A percentile compares a stretch with the other conserved stretches of the same genome.
Conservation (phyloP, 2,797 vertebrate genomes). For the Gadopsis bispinosus region DNA sequence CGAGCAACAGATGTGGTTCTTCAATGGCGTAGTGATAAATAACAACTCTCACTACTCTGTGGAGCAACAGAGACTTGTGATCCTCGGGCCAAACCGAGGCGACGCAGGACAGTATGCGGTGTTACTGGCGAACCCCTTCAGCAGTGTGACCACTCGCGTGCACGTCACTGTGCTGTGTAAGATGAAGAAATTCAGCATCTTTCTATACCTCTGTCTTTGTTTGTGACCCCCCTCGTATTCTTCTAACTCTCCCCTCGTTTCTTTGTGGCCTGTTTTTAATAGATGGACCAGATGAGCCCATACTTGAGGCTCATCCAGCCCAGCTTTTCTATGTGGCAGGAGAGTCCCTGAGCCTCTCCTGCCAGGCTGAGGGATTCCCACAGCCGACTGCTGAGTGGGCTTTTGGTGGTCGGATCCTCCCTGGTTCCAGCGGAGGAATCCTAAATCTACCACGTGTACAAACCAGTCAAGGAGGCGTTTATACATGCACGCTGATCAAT, state of each 20-base stretch:
- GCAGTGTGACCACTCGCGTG: constrained; percentile 31
- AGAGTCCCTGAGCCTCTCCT: constrained; percentile 78
- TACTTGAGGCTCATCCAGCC: constrained; percentile 64
- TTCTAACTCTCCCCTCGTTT: neutral
- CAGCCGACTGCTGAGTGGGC: constrained; percentile 80
- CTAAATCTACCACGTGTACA: constrained; percentile 77
- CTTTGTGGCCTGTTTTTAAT: constrained; percentile 18
- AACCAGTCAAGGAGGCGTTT: constrained; percentile 83
- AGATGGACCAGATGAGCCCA: constrained; percentile 88
- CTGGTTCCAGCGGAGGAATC: constrained; percentile 43
- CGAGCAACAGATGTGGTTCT: constrained; percentile 81
- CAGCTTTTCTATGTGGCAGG: constrained; percentile 71
- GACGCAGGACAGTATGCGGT: constrained; percentile 85
- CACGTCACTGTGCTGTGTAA: constrained; percentile 86
- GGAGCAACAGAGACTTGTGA: constrained; percentile 67
- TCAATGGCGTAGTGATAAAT: constrained; percentile 65
- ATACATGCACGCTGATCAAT: constrained; percentile 84
- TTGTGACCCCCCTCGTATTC: neutral
- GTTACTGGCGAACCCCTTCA: constrained; percentile 85
- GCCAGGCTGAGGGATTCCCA: constrained; percentile 82
- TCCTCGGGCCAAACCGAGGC: constrained; percentile 65
- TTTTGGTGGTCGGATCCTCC: constrained; percentile 70
- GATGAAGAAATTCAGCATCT: constrained; percentile 34
- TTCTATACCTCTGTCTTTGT: neutral
- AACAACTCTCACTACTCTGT: constrained; percentile 62